Percentiles rank a stretch among this genome's conserved stretches.
These are phyloP conservation scores for Phocides pigmalion DNA, from an alignment of 1,140 invertebrate species.

Conservation along the genomic window DNA sequence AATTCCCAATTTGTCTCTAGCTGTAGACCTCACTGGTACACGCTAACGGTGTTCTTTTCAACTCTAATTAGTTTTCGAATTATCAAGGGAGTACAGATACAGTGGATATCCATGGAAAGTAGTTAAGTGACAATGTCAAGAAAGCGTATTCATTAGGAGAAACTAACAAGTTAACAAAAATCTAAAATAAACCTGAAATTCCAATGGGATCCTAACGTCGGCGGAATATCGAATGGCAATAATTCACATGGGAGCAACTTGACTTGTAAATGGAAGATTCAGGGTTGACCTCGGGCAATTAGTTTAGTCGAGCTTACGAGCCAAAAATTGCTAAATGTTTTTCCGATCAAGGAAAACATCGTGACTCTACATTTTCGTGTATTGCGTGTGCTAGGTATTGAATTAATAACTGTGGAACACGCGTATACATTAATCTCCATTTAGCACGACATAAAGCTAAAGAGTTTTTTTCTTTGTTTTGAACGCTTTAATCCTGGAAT, in stretches of 20 bases:
- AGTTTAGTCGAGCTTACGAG: slow-evolving; percentile 21
- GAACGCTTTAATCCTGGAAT: no score
- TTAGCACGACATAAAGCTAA: no score
- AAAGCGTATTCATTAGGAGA: not conserved
- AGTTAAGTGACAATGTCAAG: not conserved
- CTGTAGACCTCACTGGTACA: no score
- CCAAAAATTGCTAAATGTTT: slow-evolving; percentile 30
- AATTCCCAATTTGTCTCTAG: no score
- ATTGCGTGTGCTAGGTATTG: not conserved
- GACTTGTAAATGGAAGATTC: slow-evolving; percentile 28
- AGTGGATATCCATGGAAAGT: no score
- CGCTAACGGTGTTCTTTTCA: no score
- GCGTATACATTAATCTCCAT: not conserved
- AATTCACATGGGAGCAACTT: slow-evolving; percentile 24
- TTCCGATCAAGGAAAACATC: slow-evolving; percentile 20
- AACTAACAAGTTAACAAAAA: not conserved
- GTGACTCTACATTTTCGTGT: slow-evolving; percentile 8
- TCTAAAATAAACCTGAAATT: not conserved
- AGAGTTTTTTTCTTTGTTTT: no score
- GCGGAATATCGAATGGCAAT: slow-evolving; percentile 13
- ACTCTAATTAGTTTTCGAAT: no score
- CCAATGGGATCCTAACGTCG: not conserved
- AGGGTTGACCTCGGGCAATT: slow-evolving; percentile 23
- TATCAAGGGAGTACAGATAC: no score
- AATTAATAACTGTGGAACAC: not conserved